These are phyloP conservation scores for Holothuria glaberrima DNA, from an alignment of 35 echinoderm and acorn worm species.

Conservation along the genomic window DNA sequence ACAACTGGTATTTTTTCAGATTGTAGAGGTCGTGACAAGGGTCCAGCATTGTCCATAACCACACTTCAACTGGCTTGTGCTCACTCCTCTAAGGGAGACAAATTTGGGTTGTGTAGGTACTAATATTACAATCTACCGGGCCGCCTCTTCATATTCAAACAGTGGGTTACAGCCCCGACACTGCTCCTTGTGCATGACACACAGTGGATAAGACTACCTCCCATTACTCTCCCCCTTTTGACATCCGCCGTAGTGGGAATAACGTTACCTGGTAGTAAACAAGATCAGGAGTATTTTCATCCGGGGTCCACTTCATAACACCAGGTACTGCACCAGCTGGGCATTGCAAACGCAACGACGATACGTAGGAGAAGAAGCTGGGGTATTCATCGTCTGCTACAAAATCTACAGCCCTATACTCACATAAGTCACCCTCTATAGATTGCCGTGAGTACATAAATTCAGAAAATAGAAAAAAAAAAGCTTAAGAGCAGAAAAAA, in stretches of 20 bases:
- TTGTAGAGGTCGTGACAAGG: no score
- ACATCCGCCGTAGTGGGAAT: background rate
- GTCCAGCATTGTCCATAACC: no score
- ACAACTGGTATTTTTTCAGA: no score
- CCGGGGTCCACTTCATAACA: background rate
- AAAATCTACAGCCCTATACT: background rate
- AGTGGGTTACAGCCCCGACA: no score
- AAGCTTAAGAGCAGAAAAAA: background rate
- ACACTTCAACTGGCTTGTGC: no score
- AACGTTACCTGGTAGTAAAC: slow-evolving; percentile 10
- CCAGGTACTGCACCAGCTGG: background rate
- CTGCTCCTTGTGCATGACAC: background rate
- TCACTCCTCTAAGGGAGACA: no score
- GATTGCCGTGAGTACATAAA: background rate
- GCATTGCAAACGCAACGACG: background rate
- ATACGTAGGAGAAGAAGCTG: background rate
- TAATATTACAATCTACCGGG: no score
- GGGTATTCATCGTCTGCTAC: background rate
- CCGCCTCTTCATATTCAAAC: no score
- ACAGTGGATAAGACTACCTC: background rate
- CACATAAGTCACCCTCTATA: slow-evolving; percentile 8
- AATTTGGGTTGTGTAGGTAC: no score
- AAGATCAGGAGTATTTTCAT: background rate
- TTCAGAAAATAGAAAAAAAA: background rate
- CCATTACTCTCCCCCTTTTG: background rate